A percentile compares a stretch with the other conserved stretches of the same genome.
Evolutionary conservation across 1,140 invertebrate genomes (phyloP).

Genomic region (Caenorhabditis tropicalis): DNA sequence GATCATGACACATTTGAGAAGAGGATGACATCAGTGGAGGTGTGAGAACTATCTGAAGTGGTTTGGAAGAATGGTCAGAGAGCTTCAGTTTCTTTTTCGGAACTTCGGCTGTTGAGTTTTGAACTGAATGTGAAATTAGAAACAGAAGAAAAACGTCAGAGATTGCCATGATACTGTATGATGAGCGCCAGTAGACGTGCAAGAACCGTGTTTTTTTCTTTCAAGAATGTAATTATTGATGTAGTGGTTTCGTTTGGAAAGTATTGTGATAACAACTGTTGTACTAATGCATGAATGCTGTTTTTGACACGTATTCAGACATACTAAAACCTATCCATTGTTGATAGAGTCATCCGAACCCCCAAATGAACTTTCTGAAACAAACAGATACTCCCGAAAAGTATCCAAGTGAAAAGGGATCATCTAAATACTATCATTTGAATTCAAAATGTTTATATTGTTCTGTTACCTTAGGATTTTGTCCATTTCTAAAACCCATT

Average conservation of each 20-base stretch:
- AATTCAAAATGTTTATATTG: no score
- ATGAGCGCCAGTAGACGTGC: no score
- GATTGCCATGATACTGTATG: no score
- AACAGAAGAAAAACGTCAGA: no score
- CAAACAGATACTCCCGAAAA: no score
- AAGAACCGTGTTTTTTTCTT: no score
- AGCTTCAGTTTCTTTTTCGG: background rate
- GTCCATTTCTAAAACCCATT: no score
- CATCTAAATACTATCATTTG: no score
- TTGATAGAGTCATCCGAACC: background rate
- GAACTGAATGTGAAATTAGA: background rate
- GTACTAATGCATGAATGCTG: constrained; percentile 8
- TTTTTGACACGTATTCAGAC: background rate
- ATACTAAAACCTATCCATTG: constrained; percentile 27
- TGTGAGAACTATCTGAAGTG: background rate
- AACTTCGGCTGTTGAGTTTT: background rate
- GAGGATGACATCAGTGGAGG: background rate
- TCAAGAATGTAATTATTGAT: no score
- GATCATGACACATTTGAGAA: background rate
- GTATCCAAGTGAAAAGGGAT: no score
- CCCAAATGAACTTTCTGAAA: background rate
- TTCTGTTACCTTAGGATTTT: no score
- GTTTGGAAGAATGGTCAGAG: background rate
- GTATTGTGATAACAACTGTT: background rate
- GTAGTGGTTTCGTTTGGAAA: no score